Evolutionary conservation across 2,113 vertebrate species (phyloP), one percentile per base, ranked within the genome.

Genomic region (Bujurquina vittata): DNA sequence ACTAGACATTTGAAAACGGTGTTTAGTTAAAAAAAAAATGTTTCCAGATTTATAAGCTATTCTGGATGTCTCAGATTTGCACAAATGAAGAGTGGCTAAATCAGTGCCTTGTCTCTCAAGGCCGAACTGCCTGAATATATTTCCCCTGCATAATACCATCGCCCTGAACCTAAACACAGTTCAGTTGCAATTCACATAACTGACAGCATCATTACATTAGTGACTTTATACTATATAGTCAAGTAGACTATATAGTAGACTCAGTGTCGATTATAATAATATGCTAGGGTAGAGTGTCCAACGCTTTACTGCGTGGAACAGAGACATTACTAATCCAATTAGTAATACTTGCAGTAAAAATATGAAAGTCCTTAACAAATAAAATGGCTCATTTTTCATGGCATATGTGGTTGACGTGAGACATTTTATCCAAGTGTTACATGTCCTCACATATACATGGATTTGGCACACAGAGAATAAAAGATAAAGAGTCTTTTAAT

Each of bases 261-360:
- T 72, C 26, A 72, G 4, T 31, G 29, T 26, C 31, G 43, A 31
- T 46, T 14, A 11, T 31, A 0, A 72, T 5, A 72, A n/a, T 72
- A 54, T n/a, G 46, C 18, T 72, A 54, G 10, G 31, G 31, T 31
- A 49, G 52, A 54, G 52, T 0, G 26, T 0, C 67, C 46, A 54
- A 26, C 17, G 46, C 17, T 54, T 72, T 67, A 61, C 10, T 62
- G 61, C 69, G 77, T 73, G 40, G 7, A 77, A 49, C 14, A 18
- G 57, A 81, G 22, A 26, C 37, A 49, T 31, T 11, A 23, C 31
- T 43, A 75, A 88, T 79, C 52, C 67, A 31, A 81, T 77, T 61
- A 62, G 75, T 29, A 54, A 88, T 76, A 76, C 72, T 62, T 80
- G 73, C 62, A n/a, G 52, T 20, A 20, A 52, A 12, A 52, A 46